A percentile compares a stretch with the other conserved stretches of the same genome.
These are phyloP conservation scores for Tribolium madens DNA, from an alignment of 1,140 invertebrate species.

Conservation along the genomic window DNA sequence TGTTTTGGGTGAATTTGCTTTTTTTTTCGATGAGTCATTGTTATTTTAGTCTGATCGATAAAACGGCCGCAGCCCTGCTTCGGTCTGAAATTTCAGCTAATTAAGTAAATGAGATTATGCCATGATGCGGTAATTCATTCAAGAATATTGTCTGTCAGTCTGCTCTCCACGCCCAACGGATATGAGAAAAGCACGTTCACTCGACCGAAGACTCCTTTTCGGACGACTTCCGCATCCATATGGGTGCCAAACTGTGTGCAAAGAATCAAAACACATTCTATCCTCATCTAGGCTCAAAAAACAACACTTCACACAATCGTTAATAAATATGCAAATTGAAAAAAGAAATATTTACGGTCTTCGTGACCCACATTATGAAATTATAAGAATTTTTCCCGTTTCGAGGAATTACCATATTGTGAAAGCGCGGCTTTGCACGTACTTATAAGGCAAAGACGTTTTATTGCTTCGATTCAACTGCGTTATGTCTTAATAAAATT, in stretches of 20 bases:
- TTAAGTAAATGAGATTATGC: conserved; percentile 25
- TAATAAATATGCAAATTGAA: background rate
- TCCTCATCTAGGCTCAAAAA: background rate
- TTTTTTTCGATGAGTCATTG: no score
- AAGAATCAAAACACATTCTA: no score
- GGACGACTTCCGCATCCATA: conserved; percentile 1
- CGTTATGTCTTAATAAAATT: background rate
- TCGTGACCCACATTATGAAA: background rate
- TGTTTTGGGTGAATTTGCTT: no score
- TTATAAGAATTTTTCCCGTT: background rate
- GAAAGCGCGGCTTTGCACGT: background rate
- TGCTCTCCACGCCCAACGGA: conserved; percentile 24
- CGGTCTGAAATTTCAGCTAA: conserved; percentile 7
- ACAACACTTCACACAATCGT: background rate
- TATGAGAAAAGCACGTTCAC: conserved; percentile 24
- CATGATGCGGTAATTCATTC: conserved; percentile 32
- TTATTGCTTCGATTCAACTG: background rate
- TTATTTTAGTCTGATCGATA: no score
- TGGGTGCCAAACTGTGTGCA: background rate
- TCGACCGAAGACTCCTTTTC: conserved; percentile 21
- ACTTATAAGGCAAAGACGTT: background rate
- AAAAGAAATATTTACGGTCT: background rate
- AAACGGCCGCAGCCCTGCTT: conserved; percentile 9
- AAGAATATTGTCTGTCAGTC: conserved; percentile 29
- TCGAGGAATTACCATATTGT: background rate